Conservation (phyloP, 2,113 vertebrate species). For the Narcine bancroftii region DNA sequence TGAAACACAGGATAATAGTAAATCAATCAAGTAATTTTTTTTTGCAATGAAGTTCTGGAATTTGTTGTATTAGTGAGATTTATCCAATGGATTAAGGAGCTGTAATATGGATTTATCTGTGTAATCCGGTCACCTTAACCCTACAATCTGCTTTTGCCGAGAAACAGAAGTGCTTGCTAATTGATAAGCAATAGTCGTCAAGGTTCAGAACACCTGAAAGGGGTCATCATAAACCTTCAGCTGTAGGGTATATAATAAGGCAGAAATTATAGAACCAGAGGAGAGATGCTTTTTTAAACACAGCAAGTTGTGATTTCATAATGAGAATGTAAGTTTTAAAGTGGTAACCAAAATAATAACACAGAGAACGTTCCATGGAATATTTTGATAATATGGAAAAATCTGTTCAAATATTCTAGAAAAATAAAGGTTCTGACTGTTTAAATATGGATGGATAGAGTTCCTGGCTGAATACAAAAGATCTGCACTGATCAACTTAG, state of each 20-base stretch:
- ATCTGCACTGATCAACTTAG: no score
- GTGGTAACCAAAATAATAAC: no score
- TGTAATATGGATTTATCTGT: slow-evolving; percentile 23
- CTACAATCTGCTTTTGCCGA: slow-evolving; percentile 22
- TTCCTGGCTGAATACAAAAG: no score
- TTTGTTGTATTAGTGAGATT: slow-evolving; percentile 18
- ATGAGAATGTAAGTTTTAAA: no score
- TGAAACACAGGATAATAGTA: slow-evolving; percentile 14
- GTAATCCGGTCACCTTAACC: slow-evolving; percentile 20
- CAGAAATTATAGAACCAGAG: not conserved
- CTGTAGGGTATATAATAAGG: slow-evolving; percentile 9
- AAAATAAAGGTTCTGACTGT: no score
- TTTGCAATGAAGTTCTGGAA: slow-evolving; percentile 1
- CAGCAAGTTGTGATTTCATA: not conserved
- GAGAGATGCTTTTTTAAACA: not conserved
- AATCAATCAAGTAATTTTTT: not conserved
- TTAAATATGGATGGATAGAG: no score
- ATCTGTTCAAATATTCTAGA: no score
- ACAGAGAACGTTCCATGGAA: no score
- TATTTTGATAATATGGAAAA: no score
- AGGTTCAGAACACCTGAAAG: slow-evolving; percentile 5
- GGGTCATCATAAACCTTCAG: not conserved
- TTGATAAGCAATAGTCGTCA: slow-evolving; percentile 16
- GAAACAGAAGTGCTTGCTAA: slow-evolving; percentile 19
- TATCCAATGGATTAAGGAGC: slow-evolving; percentile 27